phyloP scores from a whole-genome alignment of 2,113 vertebrate species.

The Nicator chloris region DNA sequence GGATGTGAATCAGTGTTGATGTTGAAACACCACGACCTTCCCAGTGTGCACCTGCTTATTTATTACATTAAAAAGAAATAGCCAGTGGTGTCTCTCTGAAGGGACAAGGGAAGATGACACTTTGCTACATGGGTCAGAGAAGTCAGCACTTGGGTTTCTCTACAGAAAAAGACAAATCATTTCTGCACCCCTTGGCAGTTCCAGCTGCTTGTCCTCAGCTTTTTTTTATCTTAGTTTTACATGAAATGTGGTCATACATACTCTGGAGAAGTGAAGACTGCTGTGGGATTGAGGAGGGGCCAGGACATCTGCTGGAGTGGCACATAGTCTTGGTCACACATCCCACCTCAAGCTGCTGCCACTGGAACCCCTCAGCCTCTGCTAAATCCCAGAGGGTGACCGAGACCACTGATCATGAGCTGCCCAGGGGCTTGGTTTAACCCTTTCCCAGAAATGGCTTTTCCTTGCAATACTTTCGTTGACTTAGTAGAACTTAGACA shows the following conservation, averaged over 20 bases:
- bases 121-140: accelerated
- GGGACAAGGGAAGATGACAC: accelerated
- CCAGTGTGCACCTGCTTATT: too few relatives aligned
- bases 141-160: background rate
- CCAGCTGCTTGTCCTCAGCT: background rate
- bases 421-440: background rate
- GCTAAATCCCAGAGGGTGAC: background rate
- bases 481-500: too few relatives aligned
- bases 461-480: too few relatives aligned
- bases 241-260: accelerated
- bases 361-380: background rate
- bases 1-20: background rate
- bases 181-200: background rate
- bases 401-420: accelerated
- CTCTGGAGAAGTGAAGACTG: background rate
- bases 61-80: background rate
- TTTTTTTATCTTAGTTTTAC: background rate
- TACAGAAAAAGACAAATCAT: background rate
- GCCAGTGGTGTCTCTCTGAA: background rate
- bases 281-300: background rate
- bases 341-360: background rate
- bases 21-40: background rate
- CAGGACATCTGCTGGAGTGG: too few relatives aligned
- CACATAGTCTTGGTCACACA: background rate
- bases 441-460: background rate